Evolutionary conservation across 2,888 invertebrate species (phyloP), one percentile per base, ranked within the genome.

Genomic region (Diachrysia chrysitis): DNA sequence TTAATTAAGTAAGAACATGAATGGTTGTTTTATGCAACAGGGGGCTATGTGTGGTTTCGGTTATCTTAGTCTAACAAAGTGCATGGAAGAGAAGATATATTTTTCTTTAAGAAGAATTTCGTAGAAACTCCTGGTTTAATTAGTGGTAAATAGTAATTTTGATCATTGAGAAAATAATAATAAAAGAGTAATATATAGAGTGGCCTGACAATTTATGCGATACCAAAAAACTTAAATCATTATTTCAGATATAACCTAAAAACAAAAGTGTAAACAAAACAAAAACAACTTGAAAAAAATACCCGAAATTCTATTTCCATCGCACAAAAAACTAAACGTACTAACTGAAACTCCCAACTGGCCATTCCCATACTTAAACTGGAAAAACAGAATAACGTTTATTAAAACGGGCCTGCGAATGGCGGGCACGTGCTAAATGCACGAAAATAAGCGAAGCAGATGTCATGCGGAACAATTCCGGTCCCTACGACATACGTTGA

Each of bases 401-500:
- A 58, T 29, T 64, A 61, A 21, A 56, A 53, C 35, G 23, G 37
- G 32, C 37, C 63, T 72, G 63, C 59, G 59, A 48, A 23, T 67
- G 71, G 56, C 59, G 42, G 59, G 1, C 16, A 14, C 55, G 21
- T 29, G 42, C 42, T 48, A 48, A 32, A 42, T n/a, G 58, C 10
- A 25, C 35, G 59, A 64, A 65, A 53, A 54, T 57, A 57, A 64
- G 42, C 54, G n/a, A 14, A 35, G 66, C 53, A 67, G 17, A 73
- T 73, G 58, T 68, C 63, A 72, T 55, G 64, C 58, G 69, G 60
- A 66, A 76, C 75, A 78, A 65, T 66, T 37, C 71, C 56, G 12
- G 65, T 66, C 68, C 66, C 73, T 58, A 29, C 63, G 68, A 63
- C 77, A 67, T 75, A 79, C 57, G 62, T 74, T 79, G 76, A 72